phyloP scores from a whole-genome alignment of 2,797 vertebrate genomes.

The Triplophysa yarkandensis region DNA sequence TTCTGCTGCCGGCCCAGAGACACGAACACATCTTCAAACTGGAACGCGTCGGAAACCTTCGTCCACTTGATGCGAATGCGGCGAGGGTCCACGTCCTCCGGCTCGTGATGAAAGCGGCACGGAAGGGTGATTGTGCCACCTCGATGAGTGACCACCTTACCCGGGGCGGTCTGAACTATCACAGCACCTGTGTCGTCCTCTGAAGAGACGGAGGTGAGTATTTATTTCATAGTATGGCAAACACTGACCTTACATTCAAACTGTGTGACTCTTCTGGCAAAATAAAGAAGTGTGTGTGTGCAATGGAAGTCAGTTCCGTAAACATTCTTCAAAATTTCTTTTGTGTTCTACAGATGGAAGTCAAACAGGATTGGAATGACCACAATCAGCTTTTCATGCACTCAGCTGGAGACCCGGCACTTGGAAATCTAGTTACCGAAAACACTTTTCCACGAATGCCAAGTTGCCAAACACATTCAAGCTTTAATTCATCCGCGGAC shows the following conservation, averaged over 20 bases:
- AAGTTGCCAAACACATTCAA: slow-evolving; percentile 39
- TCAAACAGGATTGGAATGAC: no score
- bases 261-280: not conserved
- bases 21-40: slow-evolving; percentile 90
- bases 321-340: no score
- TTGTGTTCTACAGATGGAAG: no score
- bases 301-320: no score
- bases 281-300: no score
- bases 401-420: slow-evolving; percentile 51
- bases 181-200: slow-evolving; percentile 91
- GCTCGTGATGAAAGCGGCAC: slow-evolving; percentile 91
- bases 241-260: not conserved
- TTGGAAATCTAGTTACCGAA: slow-evolving; percentile 60
- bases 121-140: slow-evolving; percentile 93
- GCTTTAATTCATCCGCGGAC: slow-evolving; percentile 42
- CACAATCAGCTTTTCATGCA: slow-evolving; percentile 67
- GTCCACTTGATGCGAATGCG: slow-evolving; percentile 95
- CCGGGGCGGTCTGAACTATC: slow-evolving; percentile 92
- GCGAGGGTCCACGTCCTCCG: slow-evolving; percentile 75
- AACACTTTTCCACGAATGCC: slow-evolving; percentile 27
- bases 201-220: slow-evolving; percentile 55
- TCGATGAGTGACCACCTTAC: slow-evolving; percentile 91
- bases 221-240: not conserved
- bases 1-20: slow-evolving; percentile 84
- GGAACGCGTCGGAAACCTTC: slow-evolving; percentile 86